Percentiles rank a stretch among this genome's conserved stretches.
These are phyloP conservation scores for Meteorus cinctellus DNA, from an alignment of 2,888 invertebrate genomes.

Conservation along the genomic window DNA sequence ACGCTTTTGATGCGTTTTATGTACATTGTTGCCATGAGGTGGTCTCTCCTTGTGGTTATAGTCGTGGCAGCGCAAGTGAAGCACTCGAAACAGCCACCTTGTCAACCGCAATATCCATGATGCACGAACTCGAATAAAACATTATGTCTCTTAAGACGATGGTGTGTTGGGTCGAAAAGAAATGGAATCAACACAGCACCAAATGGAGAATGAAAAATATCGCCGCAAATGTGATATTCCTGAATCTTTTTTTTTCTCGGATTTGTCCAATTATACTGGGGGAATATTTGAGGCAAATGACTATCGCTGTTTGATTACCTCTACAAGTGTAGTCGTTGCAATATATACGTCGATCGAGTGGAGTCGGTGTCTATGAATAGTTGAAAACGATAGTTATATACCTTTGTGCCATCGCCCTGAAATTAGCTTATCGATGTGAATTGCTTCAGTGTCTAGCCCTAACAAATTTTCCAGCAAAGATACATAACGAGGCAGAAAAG, in stretches of 20 bases:
- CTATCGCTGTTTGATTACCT: no score
- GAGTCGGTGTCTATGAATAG: no score
- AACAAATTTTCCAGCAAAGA: no score
- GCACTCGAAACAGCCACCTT: slow-evolving; percentile 50
- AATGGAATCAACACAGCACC: slow-evolving; percentile 18
- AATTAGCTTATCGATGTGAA: no score
- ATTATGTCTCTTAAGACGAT: slow-evolving; percentile 42
- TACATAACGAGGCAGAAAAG: background rate
- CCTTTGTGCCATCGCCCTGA: no score
- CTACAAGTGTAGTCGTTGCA: no score
- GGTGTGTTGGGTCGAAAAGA: slow-evolving; percentile 21
- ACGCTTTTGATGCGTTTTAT: background rate
- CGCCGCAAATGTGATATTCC: background rate
- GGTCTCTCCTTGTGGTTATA: slow-evolving; percentile 61
- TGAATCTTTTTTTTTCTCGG: no score
- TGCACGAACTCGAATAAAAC: slow-evolving; percentile 45
- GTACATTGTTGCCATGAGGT: slow-evolving; percentile 8
- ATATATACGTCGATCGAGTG: no score
- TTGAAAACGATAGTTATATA: no score
- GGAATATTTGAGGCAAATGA: no score
- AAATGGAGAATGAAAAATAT: background rate
- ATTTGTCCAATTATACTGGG: no score
- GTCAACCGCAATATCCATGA: slow-evolving; percentile 52
- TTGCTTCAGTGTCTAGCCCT: no score
- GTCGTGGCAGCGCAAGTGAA: slow-evolving; percentile 57